phyloP scores from a whole-genome alignment of 2,888 invertebrate genomes.

The Tetheella fluctuosa region DNA sequence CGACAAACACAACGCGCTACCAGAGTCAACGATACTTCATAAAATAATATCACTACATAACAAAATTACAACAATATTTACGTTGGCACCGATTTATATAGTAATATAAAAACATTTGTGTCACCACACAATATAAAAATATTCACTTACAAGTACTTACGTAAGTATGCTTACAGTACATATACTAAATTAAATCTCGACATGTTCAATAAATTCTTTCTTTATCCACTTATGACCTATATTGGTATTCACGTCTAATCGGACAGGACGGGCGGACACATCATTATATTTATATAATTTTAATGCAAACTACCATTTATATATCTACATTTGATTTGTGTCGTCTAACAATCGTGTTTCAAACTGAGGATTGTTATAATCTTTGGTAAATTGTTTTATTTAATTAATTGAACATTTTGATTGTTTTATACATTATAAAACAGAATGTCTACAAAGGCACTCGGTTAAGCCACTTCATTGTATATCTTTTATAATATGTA shows the following conservation, averaged over 20 bases:
- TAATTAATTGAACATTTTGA: constrained; percentile 10
- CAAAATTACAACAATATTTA: constrained; percentile 82
- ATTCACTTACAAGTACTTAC: constrained; percentile 76
- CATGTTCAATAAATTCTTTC: constrained; percentile 74
- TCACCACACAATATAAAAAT: constrained; percentile 81
- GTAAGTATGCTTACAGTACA: constrained; percentile 73
- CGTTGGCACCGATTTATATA: constrained; percentile 82
- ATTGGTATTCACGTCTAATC: constrained; percentile 67
- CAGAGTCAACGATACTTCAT: constrained; percentile 78
- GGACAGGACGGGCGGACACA: constrained; percentile 52
- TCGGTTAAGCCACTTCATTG: constrained; percentile 32
- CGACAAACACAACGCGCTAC: constrained; percentile 55
- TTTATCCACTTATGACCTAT: constrained; percentile 67
- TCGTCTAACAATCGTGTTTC: constrained; percentile 18
- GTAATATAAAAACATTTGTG: constrained; percentile 79
- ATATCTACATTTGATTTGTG: constrained; percentile 20
- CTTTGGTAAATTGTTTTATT: constrained; percentile 39
- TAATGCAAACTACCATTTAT: constrained; percentile 14
- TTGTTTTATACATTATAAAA: not conserved
- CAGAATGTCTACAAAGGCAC: constrained; percentile 34
- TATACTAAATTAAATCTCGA: constrained; percentile 79
- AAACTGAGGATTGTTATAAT: constrained; percentile 25
- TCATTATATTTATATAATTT: constrained; percentile 17
- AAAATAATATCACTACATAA: constrained; percentile 81
- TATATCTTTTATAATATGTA: constrained; percentile 4